Evolutionary conservation across 2,888 invertebrate species (phyloP).

Genomic region (Selenia dentaria): DNA sequence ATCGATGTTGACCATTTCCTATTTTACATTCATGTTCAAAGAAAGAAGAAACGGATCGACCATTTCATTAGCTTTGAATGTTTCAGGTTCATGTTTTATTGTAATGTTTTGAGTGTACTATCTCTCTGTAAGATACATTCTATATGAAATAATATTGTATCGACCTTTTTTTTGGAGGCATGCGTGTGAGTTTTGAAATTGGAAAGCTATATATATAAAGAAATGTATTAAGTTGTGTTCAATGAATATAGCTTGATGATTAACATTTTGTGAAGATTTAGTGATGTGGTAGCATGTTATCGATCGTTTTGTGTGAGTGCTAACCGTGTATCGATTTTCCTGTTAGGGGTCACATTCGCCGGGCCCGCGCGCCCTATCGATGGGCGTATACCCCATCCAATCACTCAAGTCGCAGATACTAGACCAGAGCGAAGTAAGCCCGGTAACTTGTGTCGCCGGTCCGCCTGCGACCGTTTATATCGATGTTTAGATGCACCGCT

Average conservation of each 20-base stretch:
- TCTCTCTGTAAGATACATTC: slow-evolving; percentile 50
- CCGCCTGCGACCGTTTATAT: slow-evolving; percentile 75
- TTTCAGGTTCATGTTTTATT: slow-evolving; percentile 54
- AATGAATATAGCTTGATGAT: slow-evolving; percentile 60
- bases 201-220: slow-evolving; percentile 34
- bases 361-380: slow-evolving; percentile 94
- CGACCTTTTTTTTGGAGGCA: slow-evolving; percentile 52
- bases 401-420: slow-evolving; percentile 94
- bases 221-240: slow-evolving; percentile 44
- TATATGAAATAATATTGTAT: slow-evolving; percentile 39
- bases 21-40: slow-evolving; percentile 41
- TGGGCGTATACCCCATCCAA: slow-evolving; percentile 96
- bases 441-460: slow-evolving; percentile 77
- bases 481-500: slow-evolving; percentile 84
- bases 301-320: slow-evolving; percentile 85
- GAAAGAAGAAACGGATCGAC: slow-evolving; percentile 38
- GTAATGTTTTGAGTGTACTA: slow-evolving; percentile 54
- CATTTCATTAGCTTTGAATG: slow-evolving; percentile 79
- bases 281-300: slow-evolving; percentile 70
- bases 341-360: slow-evolving; percentile 95
- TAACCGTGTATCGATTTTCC: slow-evolving; percentile 83
- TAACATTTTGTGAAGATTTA: slow-evolving; percentile 52
- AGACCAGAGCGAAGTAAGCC: slow-evolving; percentile 94
- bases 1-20: slow-evolving; percentile 64
- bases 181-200: slow-evolving; percentile 55